Percentiles rank a stretch among this genome's conserved stretches.
These are phyloP conservation scores for Lynx canadensis DNA, from an alignment of 2,113 vertebrate genomes.

Conservation along the genomic window DNA sequence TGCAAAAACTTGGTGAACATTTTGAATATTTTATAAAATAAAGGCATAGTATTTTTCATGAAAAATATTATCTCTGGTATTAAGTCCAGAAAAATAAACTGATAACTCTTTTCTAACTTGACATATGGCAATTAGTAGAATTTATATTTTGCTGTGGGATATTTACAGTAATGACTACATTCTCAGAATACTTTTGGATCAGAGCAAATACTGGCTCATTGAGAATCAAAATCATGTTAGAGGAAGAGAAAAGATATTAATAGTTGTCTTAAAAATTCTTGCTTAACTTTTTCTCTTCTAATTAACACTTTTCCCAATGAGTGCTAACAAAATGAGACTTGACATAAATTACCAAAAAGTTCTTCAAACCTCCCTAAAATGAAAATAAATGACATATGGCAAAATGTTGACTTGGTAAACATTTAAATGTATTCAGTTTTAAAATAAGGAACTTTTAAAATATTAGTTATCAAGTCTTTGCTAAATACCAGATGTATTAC, in stretches of 20 bases:
- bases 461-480: background rate
- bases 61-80: background rate
- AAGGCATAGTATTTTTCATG: background rate
- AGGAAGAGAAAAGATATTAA: constrained; percentile 68
- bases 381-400: constrained; percentile 59
- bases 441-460: background rate
- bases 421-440: constrained; percentile 15
- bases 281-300: constrained; percentile 35
- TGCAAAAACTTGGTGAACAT: background rate
- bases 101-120: constrained; percentile 36
- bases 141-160: constrained; percentile 63
- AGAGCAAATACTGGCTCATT: constrained; percentile 60
- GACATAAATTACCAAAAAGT: background rate
- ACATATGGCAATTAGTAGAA: constrained; percentile 46
- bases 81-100: background rate
- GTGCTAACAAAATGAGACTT: constrained; percentile 47
- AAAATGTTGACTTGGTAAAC: constrained; percentile 41
- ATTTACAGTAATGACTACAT: constrained; percentile 64
- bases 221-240: constrained; percentile 61
- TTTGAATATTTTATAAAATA: background rate
- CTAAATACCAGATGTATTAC: background rate
- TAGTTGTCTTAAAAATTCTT: constrained; percentile 53
- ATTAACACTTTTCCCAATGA: constrained; percentile 73
- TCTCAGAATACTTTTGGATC: constrained; percentile 67
- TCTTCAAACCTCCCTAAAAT: background rate